Conservation (phyloP, 2,888 invertebrate species). For the Amphipyra berbera region DNA sequence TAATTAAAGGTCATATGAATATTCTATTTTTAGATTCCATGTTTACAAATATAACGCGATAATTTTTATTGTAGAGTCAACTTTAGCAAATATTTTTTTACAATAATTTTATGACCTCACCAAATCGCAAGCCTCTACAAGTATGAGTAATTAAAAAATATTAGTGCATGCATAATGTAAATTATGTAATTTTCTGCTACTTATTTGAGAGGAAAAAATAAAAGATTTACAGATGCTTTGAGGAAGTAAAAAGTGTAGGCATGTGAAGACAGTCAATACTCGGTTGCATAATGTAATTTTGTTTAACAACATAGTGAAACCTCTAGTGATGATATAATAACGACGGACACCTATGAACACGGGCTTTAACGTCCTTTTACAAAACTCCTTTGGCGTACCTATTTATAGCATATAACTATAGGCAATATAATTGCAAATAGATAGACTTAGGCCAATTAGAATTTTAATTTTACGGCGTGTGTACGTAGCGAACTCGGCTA, state of each 20-base stretch:
- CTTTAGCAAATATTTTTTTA: conserved; percentile 6
- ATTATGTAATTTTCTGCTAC: conserved; percentile 48
- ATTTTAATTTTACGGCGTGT: no score
- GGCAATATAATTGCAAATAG: no score
- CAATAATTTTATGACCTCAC: conserved; percentile 7
- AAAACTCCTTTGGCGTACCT: conserved; percentile 19
- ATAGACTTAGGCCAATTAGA: no score
- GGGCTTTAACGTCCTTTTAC: conserved; percentile 45
- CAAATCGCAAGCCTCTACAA: conserved; percentile 17
- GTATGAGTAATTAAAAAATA: conserved; percentile 36
- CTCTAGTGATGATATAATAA: conserved; percentile 82
- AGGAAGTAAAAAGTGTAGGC: conserved; percentile 72
- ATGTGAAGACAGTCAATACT: conserved; percentile 72
- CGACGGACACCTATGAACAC: conserved; percentile 43
- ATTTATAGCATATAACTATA: conserved; percentile 4
- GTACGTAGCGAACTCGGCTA: no score
- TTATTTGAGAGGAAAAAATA: conserved; percentile 47
- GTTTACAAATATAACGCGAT: conserved; percentile 39
- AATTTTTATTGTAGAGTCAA: conserved; percentile 19
- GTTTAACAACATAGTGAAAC: conserved; percentile 87
- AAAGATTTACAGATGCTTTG: conserved; percentile 55
- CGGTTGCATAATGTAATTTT: conserved; percentile 83
- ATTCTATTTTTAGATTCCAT: conserved; percentile 40
- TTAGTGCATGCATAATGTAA: conserved; percentile 33
- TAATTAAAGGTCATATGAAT: conserved; percentile 45